Base-by-base conservation (phyloP, 2,113 vertebrate species). In the Gyps fulvus region DNA sequence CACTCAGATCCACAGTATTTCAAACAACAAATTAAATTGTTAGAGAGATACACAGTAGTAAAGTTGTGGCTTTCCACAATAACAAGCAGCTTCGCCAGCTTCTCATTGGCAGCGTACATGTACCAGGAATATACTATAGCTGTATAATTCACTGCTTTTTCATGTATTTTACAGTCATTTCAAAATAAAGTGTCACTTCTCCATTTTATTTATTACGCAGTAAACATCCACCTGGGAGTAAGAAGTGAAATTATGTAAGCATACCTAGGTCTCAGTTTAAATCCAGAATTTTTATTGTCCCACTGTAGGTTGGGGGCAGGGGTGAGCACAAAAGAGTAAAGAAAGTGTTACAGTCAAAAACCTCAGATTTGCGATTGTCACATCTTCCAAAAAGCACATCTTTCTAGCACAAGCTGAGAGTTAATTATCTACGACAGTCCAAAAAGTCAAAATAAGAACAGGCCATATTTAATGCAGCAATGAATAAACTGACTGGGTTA, bases 301-400 rank as follows among this genome's bases (percentile, higher is more conserved):
- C 4, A 23, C 22, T 25, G 6, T 5, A 79, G 6, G 4, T 2
- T 81, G 11, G 4, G 6, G 4, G 13, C 1, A 4, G 15, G 6
- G 15, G 1, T 34, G 22, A 22, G 11, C 11, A 63, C 20, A 76
- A 71, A 76, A 65, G 22, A 34, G 17, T 70, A 52, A 76, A 62
- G 25, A 8, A 89, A 78, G 3, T 12, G 3, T 36, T 63, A 52
- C 10, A 88, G 47, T 16, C 10, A 67, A 80, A 92, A 69, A 4
- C 2, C 36, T 92, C 40, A 34, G 23, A 78, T 49, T 78, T 87
- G 7, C 7, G 9, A 62, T 7, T 70, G 31, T 45, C 34, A 38
- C 13, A 54, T 54, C 27, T 85, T 85, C 14, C 25, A 79, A 72
- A 67, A 94, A 62, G 13, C 25, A 36, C 8, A 40, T n/a, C 16